Evolutionary conservation across 2,888 invertebrate genomes (phyloP), one percentile per base, ranked within the genome.

Genomic region (Spodoptera picta): DNA sequence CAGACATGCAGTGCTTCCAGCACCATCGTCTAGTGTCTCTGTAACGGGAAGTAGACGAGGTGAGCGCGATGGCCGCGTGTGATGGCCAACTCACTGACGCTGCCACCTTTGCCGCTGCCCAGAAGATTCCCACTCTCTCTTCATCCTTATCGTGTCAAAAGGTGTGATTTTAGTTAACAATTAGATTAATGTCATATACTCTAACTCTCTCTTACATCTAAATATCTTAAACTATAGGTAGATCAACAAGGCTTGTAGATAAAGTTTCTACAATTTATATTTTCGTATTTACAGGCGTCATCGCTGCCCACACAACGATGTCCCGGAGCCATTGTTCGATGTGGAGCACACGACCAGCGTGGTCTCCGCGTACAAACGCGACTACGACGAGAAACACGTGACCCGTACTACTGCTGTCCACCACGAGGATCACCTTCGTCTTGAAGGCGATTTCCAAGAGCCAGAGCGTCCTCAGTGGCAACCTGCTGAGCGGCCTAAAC

Each of bases 291-390:
- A 0, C 91, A 98, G 98, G 88, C 97, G 97, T 79, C 98, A 98
- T 93, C 96, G 97, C 84, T 98, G 98, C 92, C 96, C 97, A 78
- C 98, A 97, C 92, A 96, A 95, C 85, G 95, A 96, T 89, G 94
- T 95, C 92, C 95, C 93, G 88, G 94, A 95, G 92, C 95, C 95
- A 92, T 94, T 94, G 92, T 95, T 95, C 91, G 95, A 94, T 92
- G 95, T 94, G 92, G 93, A 90, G 90, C 94, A 93, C 87, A 94
- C 92, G 86, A 93, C 90, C 83, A 92, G 90, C 87, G 92, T 95
- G 89, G 95, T 95, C 65, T 95, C 96, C 79, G 96, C 96, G 51
- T 96, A 96, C 88, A 94, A 94, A 77, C 95, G 95, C 80, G 96
- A 96, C 84, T 96, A 95, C 90, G 95, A 96, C 83, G 95, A 96